Base-by-base conservation (phyloP, 2,797 vertebrate genomes). In the Antrozous pallidus region DNA sequence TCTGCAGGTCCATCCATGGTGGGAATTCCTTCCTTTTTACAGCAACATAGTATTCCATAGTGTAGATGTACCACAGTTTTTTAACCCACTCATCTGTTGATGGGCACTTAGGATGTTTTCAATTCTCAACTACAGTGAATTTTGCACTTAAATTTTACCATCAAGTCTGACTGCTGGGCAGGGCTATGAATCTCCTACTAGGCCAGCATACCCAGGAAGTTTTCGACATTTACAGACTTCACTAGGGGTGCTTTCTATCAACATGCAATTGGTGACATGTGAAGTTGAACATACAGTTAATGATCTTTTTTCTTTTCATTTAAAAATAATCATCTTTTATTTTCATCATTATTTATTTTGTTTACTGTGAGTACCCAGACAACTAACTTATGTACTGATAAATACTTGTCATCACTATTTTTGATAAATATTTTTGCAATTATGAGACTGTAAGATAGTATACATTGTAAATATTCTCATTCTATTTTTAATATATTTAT, bases 151-250 rank as follows among this genome's bases (percentile, higher is more conserved):
- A 16, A 65, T 79, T 42, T 67, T 54, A 18, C n/a, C 5, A 2
- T 40, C 22, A 51, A 11, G 5, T 14, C 1, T 79, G 36, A 1
- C 65, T 51, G 4, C n/a, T 70, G 4, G 1, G 7, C 0, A 18
- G 13, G 8, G 31, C 3, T 69, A 3, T 40, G 40, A n/a, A 20
- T 2, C 36, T 42, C 9, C 4, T 38, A 5, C 31, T 45, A 28
- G 24, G 13, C 13, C 58, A 51, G 61, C 2, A 42, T 4, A 40
- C 6, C 10, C 33, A 61, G 31, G 6, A 85, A 22, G 1, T 40
- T 82, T 81, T 40, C 54, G 63, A 84, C 7, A 36, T 3, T 65
- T 8, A 79, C 7, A 26, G 2, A 73, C 58, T 63, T 88, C 9
- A 42, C 1, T 47, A 47, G 61, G 7, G 38, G 69, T 42, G 17